Conservation (phyloP, 2,888 invertebrate genomes). For the Troides oblongomaculatus region DNA sequence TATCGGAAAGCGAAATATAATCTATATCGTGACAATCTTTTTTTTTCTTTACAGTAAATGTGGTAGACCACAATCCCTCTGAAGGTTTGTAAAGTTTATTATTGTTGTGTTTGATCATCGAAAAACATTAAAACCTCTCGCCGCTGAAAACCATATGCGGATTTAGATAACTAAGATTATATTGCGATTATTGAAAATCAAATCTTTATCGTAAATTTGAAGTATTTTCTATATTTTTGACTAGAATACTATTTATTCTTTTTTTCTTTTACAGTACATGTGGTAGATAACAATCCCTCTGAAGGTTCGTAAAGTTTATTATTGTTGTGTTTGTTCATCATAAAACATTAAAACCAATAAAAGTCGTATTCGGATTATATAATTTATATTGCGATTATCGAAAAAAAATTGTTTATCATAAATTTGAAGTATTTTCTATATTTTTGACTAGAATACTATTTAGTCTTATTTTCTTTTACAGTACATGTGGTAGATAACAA, state of each 20-base stretch:
- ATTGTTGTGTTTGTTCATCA: too few relatives aligned
- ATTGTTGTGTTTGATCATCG: too few relatives aligned
- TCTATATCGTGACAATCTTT: too few relatives aligned
- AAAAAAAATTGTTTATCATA: background rate
- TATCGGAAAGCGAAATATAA: too few relatives aligned
- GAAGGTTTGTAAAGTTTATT: slow-evolving; percentile 10
- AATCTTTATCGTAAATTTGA: background rate
- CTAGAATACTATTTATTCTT: too few relatives aligned
- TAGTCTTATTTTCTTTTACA: slow-evolving; percentile 24
- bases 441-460: too few relatives aligned
- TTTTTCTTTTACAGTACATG: slow-evolving; percentile 29
- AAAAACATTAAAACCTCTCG: background rate
- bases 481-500: slow-evolving; percentile 28
- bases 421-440: background rate
- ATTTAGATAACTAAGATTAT: too few relatives aligned
- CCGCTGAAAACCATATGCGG: background rate
- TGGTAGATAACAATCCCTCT: slow-evolving; percentile 21
- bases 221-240: background rate
- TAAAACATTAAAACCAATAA: background rate
- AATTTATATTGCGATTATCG: background rate
- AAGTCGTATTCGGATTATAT: background rate
- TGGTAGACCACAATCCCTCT: slow-evolving; percentile 23
- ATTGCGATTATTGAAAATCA: background rate
- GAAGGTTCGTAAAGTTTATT: slow-evolving; percentile 10
- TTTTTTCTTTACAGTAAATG: slow-evolving; percentile 26